A percentile compares a stretch with the other conserved stretches of the same genome.
phyloP scores from a whole-genome alignment of 2,113 vertebrate genomes.

The Microtus richardsoni region DNA sequence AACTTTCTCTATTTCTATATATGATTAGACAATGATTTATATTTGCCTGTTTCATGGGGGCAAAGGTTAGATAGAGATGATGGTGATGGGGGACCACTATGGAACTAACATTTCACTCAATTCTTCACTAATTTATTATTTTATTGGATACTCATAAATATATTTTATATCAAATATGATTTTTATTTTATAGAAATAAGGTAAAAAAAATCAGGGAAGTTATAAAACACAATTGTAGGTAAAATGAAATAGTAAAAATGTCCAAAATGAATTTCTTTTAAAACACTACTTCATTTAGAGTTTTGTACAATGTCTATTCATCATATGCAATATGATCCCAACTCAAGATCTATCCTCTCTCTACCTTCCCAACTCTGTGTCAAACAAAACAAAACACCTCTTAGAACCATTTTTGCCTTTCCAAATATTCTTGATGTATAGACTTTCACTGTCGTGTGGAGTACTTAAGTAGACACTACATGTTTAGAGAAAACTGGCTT shows the following conservation, averaged over 20 bases:
- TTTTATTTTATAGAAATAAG: not conserved
- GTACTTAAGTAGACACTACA: not conserved
- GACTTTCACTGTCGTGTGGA: not conserved
- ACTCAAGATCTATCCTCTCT: not conserved
- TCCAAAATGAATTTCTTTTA: not conserved
- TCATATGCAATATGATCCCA: not conserved
- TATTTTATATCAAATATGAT: not conserved
- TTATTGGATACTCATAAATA: not conserved
- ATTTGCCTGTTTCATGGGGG: not conserved
- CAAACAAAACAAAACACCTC: not conserved
- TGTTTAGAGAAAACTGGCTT: not conserved
- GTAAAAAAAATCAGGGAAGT: not conserved
- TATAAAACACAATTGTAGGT: not conserved
- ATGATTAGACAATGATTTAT: conserved; percentile 55
- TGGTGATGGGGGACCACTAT: not conserved
- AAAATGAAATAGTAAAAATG: not conserved
- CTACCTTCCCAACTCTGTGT: not conserved
- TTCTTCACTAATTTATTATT: not conserved
- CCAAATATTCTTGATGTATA: not conserved
- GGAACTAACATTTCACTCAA: not conserved
- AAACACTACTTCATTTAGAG: not conserved
- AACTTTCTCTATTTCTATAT: conserved; percentile 43
- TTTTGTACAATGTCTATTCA: not conserved
- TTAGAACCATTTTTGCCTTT: not conserved
- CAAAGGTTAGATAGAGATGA: not conserved